Evolutionary conservation across 2,113 vertebrate species (phyloP), one percentile per base, ranked within the genome.

Genomic region (Phrynocephalus versicolor): DNA sequence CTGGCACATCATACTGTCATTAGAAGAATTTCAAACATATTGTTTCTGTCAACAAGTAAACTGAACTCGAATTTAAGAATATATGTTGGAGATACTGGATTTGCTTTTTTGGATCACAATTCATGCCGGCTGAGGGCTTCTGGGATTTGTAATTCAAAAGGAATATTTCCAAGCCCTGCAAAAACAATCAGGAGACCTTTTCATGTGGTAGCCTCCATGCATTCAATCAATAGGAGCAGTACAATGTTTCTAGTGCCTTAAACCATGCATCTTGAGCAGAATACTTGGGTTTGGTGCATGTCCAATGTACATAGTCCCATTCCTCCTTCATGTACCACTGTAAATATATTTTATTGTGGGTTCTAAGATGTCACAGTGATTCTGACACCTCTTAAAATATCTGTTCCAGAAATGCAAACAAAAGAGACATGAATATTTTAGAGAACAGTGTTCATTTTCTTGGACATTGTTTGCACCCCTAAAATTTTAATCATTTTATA

Each of bases 371-470:
- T 65, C 60, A 67, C 13, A 30, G 12, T 69, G 45, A 69, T 57
- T 19, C 57, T 70, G 45, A 81, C 35, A 81, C 45, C 45, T 51
- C 45, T 51, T 51, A 81, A 70, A 75, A 75, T 75, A 75, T 30
- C 41, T n/a, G 10, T 6, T 75, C 73, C 45, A 75, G 30, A 9
- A 69, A 16, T 13, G n/a, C n/a, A 57, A 82, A 39, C 27, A 70
- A 12, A 33, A 35, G 45, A 14, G 51, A 33, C 37, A 9, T 25
- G 1, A 33, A 1, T 25, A 2, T 69, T 84, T 33, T 89, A 75
- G 60, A 70, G 85, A 71, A 69, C 58, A 87, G 18, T 74, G 45
- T n/a, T n/a, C 6, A 79, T 33, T 60, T 87, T 74, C 60, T 84
- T 1, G 0, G 57, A 70, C 57, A 19, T 21, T 85, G 81, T 1